Percentiles rank a stretch among this genome's conserved stretches.
These are phyloP conservation scores for Caenorhabditis becei DNA, from an alignment of 2,888 invertebrate species.

Conservation along the genomic window DNA sequence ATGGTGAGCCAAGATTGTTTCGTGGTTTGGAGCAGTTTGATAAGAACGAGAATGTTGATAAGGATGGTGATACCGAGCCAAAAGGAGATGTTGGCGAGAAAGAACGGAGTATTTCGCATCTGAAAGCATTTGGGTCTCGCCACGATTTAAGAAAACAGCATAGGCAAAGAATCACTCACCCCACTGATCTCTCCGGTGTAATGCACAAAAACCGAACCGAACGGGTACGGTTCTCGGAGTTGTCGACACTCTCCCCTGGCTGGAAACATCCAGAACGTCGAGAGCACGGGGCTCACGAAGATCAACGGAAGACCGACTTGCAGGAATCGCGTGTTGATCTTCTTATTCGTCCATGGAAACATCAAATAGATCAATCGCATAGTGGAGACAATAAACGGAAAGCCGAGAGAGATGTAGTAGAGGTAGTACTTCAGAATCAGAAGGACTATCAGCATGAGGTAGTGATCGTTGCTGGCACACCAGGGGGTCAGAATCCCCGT, in stretches of 20 bases:
- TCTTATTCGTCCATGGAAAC: constrained; percentile 28
- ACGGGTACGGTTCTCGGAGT: constrained; percentile 31
- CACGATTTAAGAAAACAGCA: too few relatives aligned
- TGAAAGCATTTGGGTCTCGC: constrained; percentile 13
- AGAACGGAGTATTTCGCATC: constrained; percentile 41
- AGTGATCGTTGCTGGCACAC: constrained; percentile 27
- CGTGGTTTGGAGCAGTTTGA: constrained; percentile 10
- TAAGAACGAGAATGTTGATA: constrained; percentile 7
- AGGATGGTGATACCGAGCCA: constrained; percentile 24
- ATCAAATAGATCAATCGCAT: constrained; percentile 24
- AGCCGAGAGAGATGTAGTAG: constrained; percentile 27
- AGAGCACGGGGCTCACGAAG: constrained; percentile 22
- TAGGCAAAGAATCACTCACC: constrained; percentile 17
- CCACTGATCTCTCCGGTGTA: constrained; percentile 17
- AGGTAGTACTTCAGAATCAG: constrained; percentile 21
- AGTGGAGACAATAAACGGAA: constrained; percentile 32
- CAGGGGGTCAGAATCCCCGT: constrained; percentile 31
- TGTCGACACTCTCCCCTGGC: constrained; percentile 42
- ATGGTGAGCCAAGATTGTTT: not conserved
- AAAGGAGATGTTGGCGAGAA: constrained; percentile 26
- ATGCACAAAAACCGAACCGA: constrained; percentile 39
- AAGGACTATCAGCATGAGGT: constrained; percentile 1
- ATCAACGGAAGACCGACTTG: constrained; percentile 17
- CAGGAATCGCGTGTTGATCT: constrained; percentile 29
- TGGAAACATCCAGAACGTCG: constrained; percentile 42